These are phyloP conservation scores for Oceanodroma tethys DNA, from an alignment of 2,113 vertebrate species.

Conservation along the genomic window DNA sequence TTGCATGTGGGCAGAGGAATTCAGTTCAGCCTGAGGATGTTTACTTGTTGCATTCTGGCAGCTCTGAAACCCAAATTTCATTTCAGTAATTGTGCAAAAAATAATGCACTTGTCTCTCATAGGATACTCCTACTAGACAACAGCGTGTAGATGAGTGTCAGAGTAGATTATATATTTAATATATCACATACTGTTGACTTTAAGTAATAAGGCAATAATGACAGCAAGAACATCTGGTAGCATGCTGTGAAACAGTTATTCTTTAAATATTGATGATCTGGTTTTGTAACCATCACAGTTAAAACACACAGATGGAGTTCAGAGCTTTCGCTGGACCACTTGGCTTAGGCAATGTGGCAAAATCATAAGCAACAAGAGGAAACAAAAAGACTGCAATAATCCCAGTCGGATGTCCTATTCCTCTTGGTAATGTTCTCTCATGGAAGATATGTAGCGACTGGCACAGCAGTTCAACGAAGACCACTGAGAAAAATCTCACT, in stretches of 20 bases:
- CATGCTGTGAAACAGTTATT: constrained; percentile 14
- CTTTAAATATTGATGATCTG: constrained; percentile 1
- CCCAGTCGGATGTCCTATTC: rapidly evolving
- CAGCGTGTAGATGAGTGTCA: constrained; percentile 18
- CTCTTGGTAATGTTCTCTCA: rapidly evolving
- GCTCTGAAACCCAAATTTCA: neutral
- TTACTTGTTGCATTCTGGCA: neutral
- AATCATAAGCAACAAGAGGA: too few relatives aligned
- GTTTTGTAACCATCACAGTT: neutral
- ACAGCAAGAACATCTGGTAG: constrained; percentile 58
- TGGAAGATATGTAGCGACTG: rapidly evolving
- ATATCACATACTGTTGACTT: constrained; percentile 30
- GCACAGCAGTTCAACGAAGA: neutral
- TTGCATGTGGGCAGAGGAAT: neutral
- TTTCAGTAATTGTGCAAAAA: constrained; percentile 57
- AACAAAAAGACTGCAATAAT: rapidly evolving
- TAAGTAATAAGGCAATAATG: constrained; percentile 33
- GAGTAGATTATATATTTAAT: constrained; percentile 50
- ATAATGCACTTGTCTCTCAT: neutral
- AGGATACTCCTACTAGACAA: constrained; percentile 23
- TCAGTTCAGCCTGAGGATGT: neutral
- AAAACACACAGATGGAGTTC: neutral
- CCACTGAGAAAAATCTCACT: rapidly evolving
- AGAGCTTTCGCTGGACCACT: neutral
- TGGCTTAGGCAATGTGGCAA: neutral